phyloP scores from a whole-genome alignment of 2,888 invertebrate species.

The Ethmia dodecea region DNA sequence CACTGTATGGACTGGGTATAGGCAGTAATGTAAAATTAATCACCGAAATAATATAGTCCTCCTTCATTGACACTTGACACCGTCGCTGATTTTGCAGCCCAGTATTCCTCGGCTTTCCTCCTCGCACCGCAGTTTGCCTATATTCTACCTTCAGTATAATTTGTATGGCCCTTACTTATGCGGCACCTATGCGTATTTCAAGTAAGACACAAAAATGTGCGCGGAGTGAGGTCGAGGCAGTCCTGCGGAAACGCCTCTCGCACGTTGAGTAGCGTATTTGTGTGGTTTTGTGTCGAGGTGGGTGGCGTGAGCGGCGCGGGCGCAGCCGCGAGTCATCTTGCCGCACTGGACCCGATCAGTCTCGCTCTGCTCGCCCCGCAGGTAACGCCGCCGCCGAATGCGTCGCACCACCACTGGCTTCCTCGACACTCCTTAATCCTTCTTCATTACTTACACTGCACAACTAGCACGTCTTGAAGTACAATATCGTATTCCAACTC shows the following conservation, averaged over 20 bases:
- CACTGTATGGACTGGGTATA: slow-evolving; percentile 61
- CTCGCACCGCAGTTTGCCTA: slow-evolving; percentile 4
- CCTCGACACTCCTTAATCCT: slow-evolving; percentile 2
- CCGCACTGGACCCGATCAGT: slow-evolving; percentile 77
- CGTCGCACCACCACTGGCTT: slow-evolving; percentile 41
- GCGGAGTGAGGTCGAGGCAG: slow-evolving; percentile 45
- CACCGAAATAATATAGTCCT: slow-evolving; percentile 56
- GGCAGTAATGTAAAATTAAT: slow-evolving; percentile 61
- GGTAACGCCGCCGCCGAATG: slow-evolving; percentile 49
- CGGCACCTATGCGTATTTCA: neutral
- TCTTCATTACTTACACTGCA: slow-evolving; percentile 4
- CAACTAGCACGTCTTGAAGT: slow-evolving; percentile 7
- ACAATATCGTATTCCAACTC: slow-evolving; percentile 18
- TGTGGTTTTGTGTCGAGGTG: slow-evolving; percentile 79
- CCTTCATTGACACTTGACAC: slow-evolving; percentile 57
- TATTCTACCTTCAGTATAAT: neutral
- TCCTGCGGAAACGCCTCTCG: slow-evolving; percentile 40
- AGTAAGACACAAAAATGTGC: slow-evolving; percentile 16
- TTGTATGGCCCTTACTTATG: too few species aligned
- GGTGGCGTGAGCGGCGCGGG: slow-evolving; percentile 77
- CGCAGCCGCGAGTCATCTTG: slow-evolving; percentile 74
- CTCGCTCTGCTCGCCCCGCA: slow-evolving; percentile 75
- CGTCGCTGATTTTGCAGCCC: slow-evolving; percentile 59
- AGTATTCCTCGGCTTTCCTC: slow-evolving; percentile 17
- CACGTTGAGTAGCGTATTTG: slow-evolving; percentile 76